Evolutionary conservation across 53 echinoderm and acorn worm species (phyloP), one percentile per base, ranked within the genome.

Genomic region (Holothuria leucospilota): DNA sequence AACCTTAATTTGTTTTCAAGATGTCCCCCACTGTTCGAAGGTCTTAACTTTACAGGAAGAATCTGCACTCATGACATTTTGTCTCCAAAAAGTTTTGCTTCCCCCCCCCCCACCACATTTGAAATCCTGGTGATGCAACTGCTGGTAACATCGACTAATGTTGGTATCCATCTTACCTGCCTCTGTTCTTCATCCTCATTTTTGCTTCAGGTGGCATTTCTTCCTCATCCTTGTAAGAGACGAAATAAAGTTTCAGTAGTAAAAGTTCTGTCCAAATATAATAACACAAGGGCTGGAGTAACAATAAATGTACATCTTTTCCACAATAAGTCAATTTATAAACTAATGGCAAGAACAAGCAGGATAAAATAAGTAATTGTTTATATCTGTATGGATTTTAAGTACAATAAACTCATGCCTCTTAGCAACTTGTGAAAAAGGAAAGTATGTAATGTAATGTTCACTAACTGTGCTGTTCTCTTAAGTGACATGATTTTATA

Each of bases 181-280:
- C 96, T n/a, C 94, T 82, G 29, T 96, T 96, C 87, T 88, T 96
- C 96, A 96, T 96, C 69, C 96, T 92, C 96, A 96, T 96, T 81
- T 96, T 96, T 52, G 96, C 96, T 82, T 94, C 94, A 71, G 92
- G 92, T 24, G 96, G 96, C 96, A 96, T 96, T 52, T 94, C 96
- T 61, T 94, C 96, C 56, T 90, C 89, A 46, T 93, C 86, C 90
- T 93, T 68, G 42, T 16, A 23, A 46, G 51, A 56, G 72, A 72
- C 20, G 58, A 53, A 52, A 8, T 38, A 42, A 75, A 53, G 16
- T 6, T 49, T 49, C n/a, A n/a, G n/a, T n/a, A 49, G 4, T 49
- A 13, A 65, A 29, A 4, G 0, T 65, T 4, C 13, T 26, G 65
- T 9, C 15, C 12, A 65, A 65, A 65, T 13, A 65, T 34, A 34